These are phyloP conservation scores for Morelia viridis DNA, from an alignment of 2,797 vertebrate species.

Conservation along the genomic window DNA sequence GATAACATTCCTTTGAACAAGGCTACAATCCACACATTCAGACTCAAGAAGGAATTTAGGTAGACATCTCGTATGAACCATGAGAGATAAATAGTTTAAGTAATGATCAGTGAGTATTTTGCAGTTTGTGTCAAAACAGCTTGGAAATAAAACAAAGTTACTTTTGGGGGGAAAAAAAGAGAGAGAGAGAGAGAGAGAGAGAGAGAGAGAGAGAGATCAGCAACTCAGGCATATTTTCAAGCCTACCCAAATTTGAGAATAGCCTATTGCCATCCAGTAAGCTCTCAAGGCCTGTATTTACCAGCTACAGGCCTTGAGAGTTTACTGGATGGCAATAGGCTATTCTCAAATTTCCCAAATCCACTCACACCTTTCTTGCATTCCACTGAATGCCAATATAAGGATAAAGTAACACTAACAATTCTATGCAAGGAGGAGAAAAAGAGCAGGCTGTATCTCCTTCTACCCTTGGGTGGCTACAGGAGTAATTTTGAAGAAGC, in stretches of 20 bases:
- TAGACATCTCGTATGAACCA: slow-evolving; percentile 48
- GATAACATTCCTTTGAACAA: slow-evolving; percentile 50
- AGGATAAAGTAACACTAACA: neutral
- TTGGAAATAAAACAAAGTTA: neutral
- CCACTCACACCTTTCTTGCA: neutral
- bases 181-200: neutral
- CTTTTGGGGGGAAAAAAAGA: rapidly evolving
- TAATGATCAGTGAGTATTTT: neutral
- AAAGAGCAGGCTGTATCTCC: neutral
- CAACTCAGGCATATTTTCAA: neutral
- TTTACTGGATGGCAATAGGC: no score
- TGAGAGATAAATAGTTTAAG: neutral
- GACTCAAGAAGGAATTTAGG: slow-evolving; percentile 28
- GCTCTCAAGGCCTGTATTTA: no score
- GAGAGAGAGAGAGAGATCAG: neutral
- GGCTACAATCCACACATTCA: slow-evolving; percentile 8
- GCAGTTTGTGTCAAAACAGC: neutral
- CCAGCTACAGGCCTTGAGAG: no score
- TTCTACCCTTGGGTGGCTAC: neutral
- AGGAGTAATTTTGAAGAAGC: neutral
- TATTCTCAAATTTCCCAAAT: neutral
- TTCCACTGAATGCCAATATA: neutral
- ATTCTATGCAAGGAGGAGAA: neutral
- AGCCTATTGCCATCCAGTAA: neutral
- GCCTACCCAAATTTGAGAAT: neutral